Conservation (phyloP, 2,888 invertebrate genomes). For the Belgica antarctica region DNA sequence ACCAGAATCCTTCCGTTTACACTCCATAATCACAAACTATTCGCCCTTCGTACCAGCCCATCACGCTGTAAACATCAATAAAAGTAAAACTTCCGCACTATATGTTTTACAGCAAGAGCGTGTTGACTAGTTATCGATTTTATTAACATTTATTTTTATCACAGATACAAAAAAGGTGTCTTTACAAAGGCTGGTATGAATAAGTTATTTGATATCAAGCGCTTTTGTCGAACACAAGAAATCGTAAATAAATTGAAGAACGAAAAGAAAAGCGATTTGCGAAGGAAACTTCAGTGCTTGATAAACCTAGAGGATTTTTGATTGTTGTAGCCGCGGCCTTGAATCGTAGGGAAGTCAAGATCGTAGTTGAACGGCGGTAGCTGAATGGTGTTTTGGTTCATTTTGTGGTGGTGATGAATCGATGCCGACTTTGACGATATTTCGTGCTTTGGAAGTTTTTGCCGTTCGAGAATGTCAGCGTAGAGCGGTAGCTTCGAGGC, state of each 20-base stretch:
- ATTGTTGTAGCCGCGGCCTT: conserved; percentile 28
- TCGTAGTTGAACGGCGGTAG: conserved; percentile 42
- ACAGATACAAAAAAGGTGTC: conserved; percentile 32
- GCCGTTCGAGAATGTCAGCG: background rate
- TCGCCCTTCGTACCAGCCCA: no score
- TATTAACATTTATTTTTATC: conserved; percentile 30
- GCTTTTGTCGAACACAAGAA: no score
- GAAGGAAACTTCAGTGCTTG: conserved; percentile 28
- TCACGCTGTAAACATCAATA: background rate
- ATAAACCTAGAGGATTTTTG: conserved; percentile 8
- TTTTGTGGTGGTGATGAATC: conserved; percentile 11
- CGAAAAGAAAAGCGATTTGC: background rate
- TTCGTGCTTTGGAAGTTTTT: background rate
- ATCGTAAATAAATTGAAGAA: no score
- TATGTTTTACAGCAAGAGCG: conserved; percentile 1
- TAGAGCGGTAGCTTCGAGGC: conserved; percentile 38
- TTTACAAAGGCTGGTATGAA: conserved; percentile 1
- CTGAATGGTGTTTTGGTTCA: conserved; percentile 31
- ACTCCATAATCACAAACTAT: no score
- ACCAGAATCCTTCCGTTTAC: background rate
- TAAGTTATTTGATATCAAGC: background rate
- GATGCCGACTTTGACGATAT: conserved; percentile 35
- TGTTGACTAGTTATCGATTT: conserved; percentile 18
- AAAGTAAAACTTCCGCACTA: background rate
- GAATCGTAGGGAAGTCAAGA: conserved; percentile 11